Base-by-base conservation (phyloP, 2,797 vertebrate species). In the Lutjanus argentimaculatus region DNA sequence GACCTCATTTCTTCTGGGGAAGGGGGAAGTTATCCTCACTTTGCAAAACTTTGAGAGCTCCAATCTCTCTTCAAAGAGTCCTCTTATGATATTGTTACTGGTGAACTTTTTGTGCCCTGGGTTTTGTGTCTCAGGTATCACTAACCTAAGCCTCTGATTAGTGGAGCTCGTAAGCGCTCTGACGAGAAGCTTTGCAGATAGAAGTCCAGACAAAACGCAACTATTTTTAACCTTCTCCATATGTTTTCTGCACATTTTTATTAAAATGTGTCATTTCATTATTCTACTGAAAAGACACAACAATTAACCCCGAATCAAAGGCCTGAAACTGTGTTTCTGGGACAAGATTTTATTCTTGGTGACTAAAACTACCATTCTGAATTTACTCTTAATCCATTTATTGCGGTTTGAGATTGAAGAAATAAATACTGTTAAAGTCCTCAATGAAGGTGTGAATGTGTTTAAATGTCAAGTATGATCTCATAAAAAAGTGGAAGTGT, bases 131-230 rank as follows among this genome's bases (percentile, higher is more conserved):
- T 40, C 22, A n/a, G n/a, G n/a, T n/a, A n/a, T n/a, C n/a, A n/a
- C n/a, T n/a, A n/a, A n/a, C n/a, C n/a, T n/a, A 65, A 49, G 21
- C 42, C 48, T 67, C 11, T n/a, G 40, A 68, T 30, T 51, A 59
- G 21, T 30, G 59, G 10, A 42, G 45, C 51, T 46, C 11, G 15
- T 25, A 51, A 58, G n/a, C 22, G 22, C 19, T 55, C 52, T 48
- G 58, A 64, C 45, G 17, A 67, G 55, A 43, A 52, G 36, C 48
- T 69, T 17, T 40, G 4, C 40, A 55, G 43, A 40, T 43, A 46
- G 13, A 12, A 21, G 7, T 21, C 25, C 30, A 67, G 43, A 49
- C 17, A 43, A 15, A 30, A 56, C 49, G 46, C 11, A 30, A 40
- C 22, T 62, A 17, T 16, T 63, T 49, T 48, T 42, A 55, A 40